These are phyloP conservation scores for Diadumene lineata DNA, from an alignment of 92 coral and sea anemone genomes.

Conservation along the genomic window DNA sequence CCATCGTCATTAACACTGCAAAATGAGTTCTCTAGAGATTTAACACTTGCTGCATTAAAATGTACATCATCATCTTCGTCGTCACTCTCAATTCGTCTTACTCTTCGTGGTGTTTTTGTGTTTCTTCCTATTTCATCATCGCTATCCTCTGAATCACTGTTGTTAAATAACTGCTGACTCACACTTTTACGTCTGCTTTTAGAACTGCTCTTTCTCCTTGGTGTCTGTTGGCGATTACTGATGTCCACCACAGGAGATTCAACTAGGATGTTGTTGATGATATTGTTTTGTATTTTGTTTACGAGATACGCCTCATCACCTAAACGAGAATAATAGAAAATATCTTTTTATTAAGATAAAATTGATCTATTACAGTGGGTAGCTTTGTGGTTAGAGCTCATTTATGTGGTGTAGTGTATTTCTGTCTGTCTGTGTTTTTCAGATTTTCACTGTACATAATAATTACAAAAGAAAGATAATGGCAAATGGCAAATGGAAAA, in stretches of 20 bases:
- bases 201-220: slow-evolving; percentile 25
- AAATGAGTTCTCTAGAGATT: background rate
- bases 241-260: slow-evolving; percentile 15
- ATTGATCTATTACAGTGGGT: no score
- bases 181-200: slow-evolving; percentile 30
- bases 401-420: no score
- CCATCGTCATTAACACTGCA: background rate
- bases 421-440: no score
- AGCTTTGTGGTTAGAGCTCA: no score
- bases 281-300: background rate
- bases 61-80: slow-evolving; percentile 19
- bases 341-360: no score
- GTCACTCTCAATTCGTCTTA: slow-evolving; percentile 20
- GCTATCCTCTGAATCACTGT: slow-evolving; percentile 20
- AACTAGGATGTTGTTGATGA: slow-evolving; percentile 11
- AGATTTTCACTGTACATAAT: no score
- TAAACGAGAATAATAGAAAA: background rate
- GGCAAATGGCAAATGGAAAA: no score
- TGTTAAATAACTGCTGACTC: slow-evolving; percentile 18
- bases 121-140: slow-evolving; percentile 3
- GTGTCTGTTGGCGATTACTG: background rate
- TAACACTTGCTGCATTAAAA: background rate
- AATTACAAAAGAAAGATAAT: no score
- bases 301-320: background rate
- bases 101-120: slow-evolving; percentile 9